Conservation (phyloP, 2,888 invertebrate species). For the Papilio demoleus region DNA sequence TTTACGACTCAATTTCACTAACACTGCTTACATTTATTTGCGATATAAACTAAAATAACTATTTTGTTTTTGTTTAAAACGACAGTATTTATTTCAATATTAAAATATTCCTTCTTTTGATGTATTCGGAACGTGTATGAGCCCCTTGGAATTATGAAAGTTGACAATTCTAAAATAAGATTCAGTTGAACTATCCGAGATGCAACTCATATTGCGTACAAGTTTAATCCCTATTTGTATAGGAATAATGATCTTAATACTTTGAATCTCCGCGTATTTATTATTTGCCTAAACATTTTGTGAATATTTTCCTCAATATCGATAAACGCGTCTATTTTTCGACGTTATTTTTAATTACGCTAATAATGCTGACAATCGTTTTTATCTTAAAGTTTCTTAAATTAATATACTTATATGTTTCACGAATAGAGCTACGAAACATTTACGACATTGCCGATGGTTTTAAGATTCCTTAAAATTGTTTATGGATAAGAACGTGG, state of each 20-base stretch:
- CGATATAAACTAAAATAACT: no score
- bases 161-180: conserved; percentile 37
- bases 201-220: neutral
- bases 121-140: conserved; percentile 12
- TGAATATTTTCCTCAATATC: neutral
- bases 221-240: conserved; percentile 8
- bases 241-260: conserved; percentile 5
- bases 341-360: no score
- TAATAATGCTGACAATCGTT: no score
- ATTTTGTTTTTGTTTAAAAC: no score
- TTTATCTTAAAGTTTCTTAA: no score
- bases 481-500: conserved; percentile 27
- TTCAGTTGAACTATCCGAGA: conserved; percentile 1
- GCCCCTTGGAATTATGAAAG: conserved; percentile 3
- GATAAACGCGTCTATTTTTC: neutral
- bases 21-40: neutral
- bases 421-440: conserved; percentile 40
- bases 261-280: neutral
- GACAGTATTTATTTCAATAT: no score
- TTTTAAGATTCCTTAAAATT: conserved; percentile 5
- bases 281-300: neutral
- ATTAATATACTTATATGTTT: conserved; percentile 41
- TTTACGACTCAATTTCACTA: neutral
- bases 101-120: neutral
- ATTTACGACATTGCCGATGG: conserved; percentile 31